A percentile compares a stretch with the other conserved stretches of the same genome.
Conservation (phyloP, 2,113 vertebrate species). For the Prunella himalayana region DNA sequence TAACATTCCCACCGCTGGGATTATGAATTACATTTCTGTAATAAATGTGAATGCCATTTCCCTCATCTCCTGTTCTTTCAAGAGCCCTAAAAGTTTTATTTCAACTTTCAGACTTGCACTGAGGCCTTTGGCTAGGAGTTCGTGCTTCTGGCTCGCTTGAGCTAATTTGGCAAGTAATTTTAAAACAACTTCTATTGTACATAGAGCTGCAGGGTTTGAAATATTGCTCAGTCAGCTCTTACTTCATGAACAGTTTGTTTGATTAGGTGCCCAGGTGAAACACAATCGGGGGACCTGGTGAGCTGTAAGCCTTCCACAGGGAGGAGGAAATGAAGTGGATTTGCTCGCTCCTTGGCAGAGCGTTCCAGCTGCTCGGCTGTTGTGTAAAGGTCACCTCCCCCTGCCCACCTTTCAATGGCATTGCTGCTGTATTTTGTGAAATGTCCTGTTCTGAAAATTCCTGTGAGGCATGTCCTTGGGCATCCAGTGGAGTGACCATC, state of each 20-base stretch:
- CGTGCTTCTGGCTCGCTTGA: neutral
- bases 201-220: neutral
- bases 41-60: conserved; percentile 26
- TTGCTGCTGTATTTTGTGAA: neutral
- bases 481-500: neutral
- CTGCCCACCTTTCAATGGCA: neutral
- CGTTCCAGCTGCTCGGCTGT: fast-evolving
- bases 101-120: conserved; percentile 11
- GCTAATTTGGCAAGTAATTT: conserved; percentile 52
- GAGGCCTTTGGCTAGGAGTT: conserved; percentile 27
- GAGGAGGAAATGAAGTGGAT: conserved; percentile 14
- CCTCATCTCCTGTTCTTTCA: conserved; percentile 11
- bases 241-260: conserved; percentile 6
- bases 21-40: conserved; percentile 30
- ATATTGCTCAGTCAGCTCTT: conserved; percentile 42
- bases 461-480: neutral
- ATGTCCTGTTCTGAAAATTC: neutral
- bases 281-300: neutral
- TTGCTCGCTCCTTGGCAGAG: neutral
- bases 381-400: neutral
- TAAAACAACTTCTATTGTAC: conserved; percentile 22
- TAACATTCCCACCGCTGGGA: neutral
- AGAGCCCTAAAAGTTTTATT: conserved; percentile 25
- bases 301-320: neutral
- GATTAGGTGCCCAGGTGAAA: conserved; percentile 41